Conservation (phyloP, 2,113 vertebrate genomes). For the Percina caprodes region DNA sequence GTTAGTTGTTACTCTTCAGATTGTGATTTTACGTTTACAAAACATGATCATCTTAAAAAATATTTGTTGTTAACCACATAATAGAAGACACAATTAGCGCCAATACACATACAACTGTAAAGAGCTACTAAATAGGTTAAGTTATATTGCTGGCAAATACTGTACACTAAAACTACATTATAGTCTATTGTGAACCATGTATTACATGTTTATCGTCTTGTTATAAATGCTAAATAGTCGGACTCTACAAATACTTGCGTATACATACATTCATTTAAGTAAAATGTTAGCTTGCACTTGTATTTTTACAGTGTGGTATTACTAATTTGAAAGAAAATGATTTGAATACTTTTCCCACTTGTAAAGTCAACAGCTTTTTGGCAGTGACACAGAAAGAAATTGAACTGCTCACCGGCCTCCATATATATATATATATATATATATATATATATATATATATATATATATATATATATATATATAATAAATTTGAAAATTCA, state of each 20-base stretch:
- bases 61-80: neutral
- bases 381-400: neutral
- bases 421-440: too few species aligned
- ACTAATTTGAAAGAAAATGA: neutral
- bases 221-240: neutral
- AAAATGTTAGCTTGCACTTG: neutral
- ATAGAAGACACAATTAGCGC: neutral
- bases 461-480: too few species aligned
- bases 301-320: neutral
- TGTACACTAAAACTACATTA: neutral
- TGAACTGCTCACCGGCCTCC: slow-evolving; percentile 9
- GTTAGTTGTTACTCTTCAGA: neutral
- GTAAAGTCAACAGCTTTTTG: neutral
- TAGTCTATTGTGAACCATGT: neutral
- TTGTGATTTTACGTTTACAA: neutral
- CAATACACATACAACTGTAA: neutral
- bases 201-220: neutral
- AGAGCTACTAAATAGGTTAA: neutral
- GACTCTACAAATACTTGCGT: neutral
- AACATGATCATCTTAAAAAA: neutral
- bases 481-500: too few species aligned
- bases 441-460: too few species aligned
- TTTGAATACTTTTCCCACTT: neutral
- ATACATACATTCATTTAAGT: neutral
- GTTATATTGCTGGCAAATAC: neutral